Percentiles rank a stretch among this genome's conserved stretches.
Evolutionary conservation across 2,888 invertebrate genomes (phyloP).

Genomic region (Sphecodes monilicornis): DNA sequence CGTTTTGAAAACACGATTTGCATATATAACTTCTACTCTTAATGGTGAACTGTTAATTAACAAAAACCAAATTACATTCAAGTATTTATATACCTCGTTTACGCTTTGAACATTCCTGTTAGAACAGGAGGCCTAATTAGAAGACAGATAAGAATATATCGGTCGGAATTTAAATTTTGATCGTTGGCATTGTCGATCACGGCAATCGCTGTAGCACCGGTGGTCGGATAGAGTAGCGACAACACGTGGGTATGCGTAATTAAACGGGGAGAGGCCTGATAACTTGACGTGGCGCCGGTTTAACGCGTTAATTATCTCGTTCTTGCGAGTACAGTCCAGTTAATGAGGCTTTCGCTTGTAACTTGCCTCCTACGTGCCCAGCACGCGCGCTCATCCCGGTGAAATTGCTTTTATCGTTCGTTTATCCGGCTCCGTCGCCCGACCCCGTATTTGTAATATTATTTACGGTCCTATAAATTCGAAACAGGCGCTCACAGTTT

Average conservation of each 20-base stretch:
- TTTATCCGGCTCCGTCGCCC: slow-evolving; percentile 41
- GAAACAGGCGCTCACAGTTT: slow-evolving; percentile 14
- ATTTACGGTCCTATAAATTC: slow-evolving; percentile 55
- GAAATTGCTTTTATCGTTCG: slow-evolving; percentile 54
- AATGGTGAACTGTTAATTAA: background rate
- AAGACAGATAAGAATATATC: background rate
- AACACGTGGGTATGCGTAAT: slow-evolving; percentile 73
- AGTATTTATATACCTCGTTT: background rate
- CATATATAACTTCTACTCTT: background rate
- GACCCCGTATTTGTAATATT: slow-evolving; percentile 23
- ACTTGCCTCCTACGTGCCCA: slow-evolving; percentile 76
- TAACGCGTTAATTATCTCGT: slow-evolving; percentile 76
- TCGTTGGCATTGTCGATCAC: slow-evolving; percentile 3
- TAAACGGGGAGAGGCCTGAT: slow-evolving; percentile 72
- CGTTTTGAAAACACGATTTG: background rate
- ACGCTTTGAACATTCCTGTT: background rate
- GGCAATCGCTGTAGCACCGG: slow-evolving; percentile 59
- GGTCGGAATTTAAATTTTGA: background rate
- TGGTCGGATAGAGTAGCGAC: slow-evolving; percentile 69
- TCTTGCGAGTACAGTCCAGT: slow-evolving; percentile 68
- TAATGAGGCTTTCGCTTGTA: slow-evolving; percentile 75
- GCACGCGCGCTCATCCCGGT: slow-evolving; percentile 54
- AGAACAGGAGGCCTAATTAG: background rate
- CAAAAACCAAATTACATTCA: background rate
- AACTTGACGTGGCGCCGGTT: slow-evolving; percentile 71